Conservation (phyloP, 2,797 vertebrate species). For the Prunella strophiata region DNA sequence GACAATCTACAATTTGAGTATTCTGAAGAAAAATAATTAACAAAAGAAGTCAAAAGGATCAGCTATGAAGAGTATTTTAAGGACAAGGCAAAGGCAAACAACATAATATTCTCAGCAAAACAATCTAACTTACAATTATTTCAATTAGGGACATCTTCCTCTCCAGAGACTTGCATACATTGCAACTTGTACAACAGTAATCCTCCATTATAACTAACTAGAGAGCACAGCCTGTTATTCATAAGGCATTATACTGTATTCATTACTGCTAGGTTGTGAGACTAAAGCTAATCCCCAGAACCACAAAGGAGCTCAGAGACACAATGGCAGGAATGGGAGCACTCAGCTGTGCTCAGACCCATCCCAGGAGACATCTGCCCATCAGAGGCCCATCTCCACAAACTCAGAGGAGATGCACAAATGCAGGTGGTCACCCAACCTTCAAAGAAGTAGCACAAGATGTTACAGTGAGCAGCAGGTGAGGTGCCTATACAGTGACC, state of each 20-base stretch:
- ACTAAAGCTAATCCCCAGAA: not conserved
- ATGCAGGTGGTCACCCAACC: not conserved
- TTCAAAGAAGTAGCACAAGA: not conserved
- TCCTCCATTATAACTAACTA: not conserved
- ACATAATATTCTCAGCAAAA: not conserved
- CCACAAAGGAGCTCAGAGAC: not conserved
- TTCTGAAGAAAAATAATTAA: not conserved
- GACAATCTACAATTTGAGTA: not conserved
- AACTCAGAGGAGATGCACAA: not conserved
- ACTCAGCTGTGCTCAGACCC: not conserved
- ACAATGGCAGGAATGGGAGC: not conserved
- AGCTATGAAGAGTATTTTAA: not conserved
- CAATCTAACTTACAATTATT: not conserved
- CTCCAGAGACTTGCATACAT: not conserved
- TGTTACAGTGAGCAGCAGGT: not conserved
- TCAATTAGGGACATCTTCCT: not conserved
- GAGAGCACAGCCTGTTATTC: slow-evolving; percentile 29
- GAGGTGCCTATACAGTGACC: not conserved
- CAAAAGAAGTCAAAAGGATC: not conserved
- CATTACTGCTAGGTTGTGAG: not conserved
- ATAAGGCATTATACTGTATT: not conserved
- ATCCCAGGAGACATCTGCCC: not conserved
- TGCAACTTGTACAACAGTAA: not conserved
- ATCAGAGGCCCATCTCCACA: not conserved
- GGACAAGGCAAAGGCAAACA: not conserved